phyloP scores from a whole-genome alignment of 1,140 invertebrate species.

The Orchestia grillus region DNA sequence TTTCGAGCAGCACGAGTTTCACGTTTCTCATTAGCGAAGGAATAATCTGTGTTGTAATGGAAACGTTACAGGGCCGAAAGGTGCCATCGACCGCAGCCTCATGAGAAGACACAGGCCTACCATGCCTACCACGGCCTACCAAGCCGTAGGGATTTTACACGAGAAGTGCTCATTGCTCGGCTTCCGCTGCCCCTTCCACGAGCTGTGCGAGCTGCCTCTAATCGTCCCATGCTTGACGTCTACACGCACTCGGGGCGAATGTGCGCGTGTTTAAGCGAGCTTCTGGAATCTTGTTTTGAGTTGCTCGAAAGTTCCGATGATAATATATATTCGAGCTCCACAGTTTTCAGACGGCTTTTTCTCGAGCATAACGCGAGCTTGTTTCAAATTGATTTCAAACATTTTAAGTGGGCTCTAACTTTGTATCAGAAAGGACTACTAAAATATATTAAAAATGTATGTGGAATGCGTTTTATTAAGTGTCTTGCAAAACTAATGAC shows the following conservation, averaged over 20 bases:
- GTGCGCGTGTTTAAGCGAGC: not conserved
- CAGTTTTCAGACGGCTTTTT: not conserved
- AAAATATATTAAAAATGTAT: no score
- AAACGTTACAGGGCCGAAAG: not conserved
- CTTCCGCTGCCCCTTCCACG: not conserved
- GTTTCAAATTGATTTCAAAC: not conserved
- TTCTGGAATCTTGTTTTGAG: not conserved
- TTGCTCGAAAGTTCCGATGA: not conserved
- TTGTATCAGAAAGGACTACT: no score
- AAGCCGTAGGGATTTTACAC: not conserved
- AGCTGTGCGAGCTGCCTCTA: not conserved
- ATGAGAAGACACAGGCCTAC: not conserved
- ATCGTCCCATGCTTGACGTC: not conserved
- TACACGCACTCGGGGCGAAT: not conserved
- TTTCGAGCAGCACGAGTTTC: not conserved
- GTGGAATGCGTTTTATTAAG: no score
- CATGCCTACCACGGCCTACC: not conserved
- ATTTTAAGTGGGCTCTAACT: no score
- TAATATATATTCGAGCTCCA: not conserved
- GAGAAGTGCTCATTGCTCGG: not conserved
- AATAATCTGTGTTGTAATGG: conserved; percentile 38
- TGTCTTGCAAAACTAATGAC: no score
- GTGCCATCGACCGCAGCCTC: not conserved
- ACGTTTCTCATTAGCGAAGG: conserved; percentile 32
- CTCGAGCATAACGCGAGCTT: not conserved